These are phyloP conservation scores for Rhinophrynus dorsalis DNA, from an alignment of 2,797 vertebrate genomes.

Conservation along the genomic window DNA sequence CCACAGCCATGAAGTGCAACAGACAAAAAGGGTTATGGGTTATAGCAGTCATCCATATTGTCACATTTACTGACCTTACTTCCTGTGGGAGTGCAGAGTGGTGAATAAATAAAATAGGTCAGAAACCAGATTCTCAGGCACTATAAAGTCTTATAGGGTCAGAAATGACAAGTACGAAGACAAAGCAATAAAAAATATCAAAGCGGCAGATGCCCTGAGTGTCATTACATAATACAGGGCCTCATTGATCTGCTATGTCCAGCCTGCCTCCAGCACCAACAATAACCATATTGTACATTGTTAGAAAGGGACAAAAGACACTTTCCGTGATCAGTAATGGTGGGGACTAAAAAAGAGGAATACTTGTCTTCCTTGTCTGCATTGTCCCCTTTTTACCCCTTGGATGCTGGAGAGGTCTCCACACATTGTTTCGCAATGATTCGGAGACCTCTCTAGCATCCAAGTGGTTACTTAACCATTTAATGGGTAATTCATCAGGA, in stretches of 20 bases:
- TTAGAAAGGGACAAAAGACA: slow-evolving; percentile 8
- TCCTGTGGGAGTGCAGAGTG: background rate
- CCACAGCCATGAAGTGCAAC: background rate
- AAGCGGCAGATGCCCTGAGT: slow-evolving; percentile 28
- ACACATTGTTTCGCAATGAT: too few species aligned
- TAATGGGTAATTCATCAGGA: too few species aligned
- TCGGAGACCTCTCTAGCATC: too few species aligned
- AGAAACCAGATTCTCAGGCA: slow-evolving; percentile 33
- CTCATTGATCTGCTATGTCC: slow-evolving; percentile 19
- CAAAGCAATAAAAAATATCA: slow-evolving; percentile 34
- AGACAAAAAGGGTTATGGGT: background rate
- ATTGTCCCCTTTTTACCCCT: background rate
- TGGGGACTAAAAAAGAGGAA: background rate
- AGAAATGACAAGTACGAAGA: slow-evolving; percentile 22
- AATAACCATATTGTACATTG: slow-evolving; percentile 39
- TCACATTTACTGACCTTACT: background rate
- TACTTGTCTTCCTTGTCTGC: background rate
- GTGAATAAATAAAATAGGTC: slow-evolving; percentile 12
- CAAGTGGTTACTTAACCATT: too few species aligned
- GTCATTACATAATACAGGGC: slow-evolving; percentile 28
- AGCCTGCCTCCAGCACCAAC: slow-evolving; percentile 19
- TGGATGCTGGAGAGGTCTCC: too few species aligned
- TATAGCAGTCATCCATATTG: background rate
- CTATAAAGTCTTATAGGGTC: slow-evolving; percentile 18
- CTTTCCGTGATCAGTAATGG: background rate